phyloP scores from a whole-genome alignment of 2,113 vertebrate species.

The Anthoscopus minutus region DNA sequence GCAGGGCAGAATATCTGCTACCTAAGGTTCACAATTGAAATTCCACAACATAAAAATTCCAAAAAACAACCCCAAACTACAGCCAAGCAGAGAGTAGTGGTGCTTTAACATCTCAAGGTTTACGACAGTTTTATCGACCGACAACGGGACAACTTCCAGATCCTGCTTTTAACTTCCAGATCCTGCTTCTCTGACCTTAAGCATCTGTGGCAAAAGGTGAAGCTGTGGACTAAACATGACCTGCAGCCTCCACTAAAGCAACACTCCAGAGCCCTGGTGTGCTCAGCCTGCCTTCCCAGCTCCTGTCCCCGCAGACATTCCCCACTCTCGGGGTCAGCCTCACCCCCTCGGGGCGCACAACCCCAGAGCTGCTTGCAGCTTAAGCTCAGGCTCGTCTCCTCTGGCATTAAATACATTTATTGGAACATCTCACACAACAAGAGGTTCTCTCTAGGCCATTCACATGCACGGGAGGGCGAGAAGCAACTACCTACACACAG shows the following conservation, averaged over 20 bases:
- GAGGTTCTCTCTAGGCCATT: conserved; percentile 77
- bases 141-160: background rate
- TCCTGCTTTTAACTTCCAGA: background rate
- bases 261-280: accelerated
- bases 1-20: conserved; percentile 8
- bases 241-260: background rate
- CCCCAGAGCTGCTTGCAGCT: background rate
- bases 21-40: background rate
- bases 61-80: background rate
- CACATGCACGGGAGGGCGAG: conserved; percentile 69
- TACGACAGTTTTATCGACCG: background rate
- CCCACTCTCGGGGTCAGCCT: background rate
- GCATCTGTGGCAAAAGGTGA: background rate
- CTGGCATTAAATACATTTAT: conserved; percentile 71
- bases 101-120: background rate
- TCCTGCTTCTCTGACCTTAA: background rate
- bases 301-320: accelerated
- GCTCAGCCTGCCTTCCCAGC: background rate
- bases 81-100: background rate
- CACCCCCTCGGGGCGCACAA: background rate
- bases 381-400: background rate
- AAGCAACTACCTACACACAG: conserved; percentile 53
- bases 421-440: conserved; percentile 74
- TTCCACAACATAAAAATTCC: background rate
- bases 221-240: background rate